These are phyloP conservation scores for Ptycholaimellus sp. DNA, from an alignment of 2,888 invertebrate species.

Conservation along the genomic window DNA sequence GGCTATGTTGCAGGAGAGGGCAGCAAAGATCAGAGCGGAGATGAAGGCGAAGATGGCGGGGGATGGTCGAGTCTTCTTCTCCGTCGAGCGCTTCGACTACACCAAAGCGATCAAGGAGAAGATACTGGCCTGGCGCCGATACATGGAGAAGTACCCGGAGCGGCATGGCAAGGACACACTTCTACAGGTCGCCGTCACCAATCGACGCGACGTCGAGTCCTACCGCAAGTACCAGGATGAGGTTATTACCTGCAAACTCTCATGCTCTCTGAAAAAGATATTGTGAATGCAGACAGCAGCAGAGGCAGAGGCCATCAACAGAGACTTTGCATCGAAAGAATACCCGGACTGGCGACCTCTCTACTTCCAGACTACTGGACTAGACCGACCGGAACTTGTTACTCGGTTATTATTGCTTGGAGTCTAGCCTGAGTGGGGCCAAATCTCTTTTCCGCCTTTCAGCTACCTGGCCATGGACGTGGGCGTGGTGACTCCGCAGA, in stretches of 20 bases:
- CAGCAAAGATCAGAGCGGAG: too few relatives aligned
- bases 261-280: too few relatives aligned
- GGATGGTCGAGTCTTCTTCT: conserved; percentile 16
- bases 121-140: conserved; percentile 12
- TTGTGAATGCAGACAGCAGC: too few relatives aligned
- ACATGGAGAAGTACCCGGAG: conserved; percentile 13
- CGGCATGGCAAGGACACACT: conserved; percentile 14
- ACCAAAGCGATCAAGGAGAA: conserved; percentile 18
- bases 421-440: too few relatives aligned
- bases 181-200: conserved; percentile 16
- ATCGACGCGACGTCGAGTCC: conserved; percentile 15
- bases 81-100: conserved; percentile 19
- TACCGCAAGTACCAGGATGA: conserved; percentile 20
- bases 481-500: conserved; percentile 22
- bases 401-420: too few relatives aligned
- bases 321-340: conserved; percentile 10
- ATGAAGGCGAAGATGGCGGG: conserved; percentile 9
- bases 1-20: too few relatives aligned
- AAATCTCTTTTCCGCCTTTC: too few relatives aligned
- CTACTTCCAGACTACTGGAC: conserved; percentile 23
- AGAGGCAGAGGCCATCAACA: conserved; percentile 19
- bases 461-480: conserved; percentile 20
- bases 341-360: conserved; percentile 20
- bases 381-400: too few relatives aligned
- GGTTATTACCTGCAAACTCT: too few relatives aligned